Evolutionary conservation across 2,113 vertebrate species (phyloP), one percentile per base, ranked within the genome.

Genomic region (Sinocyclocheilus rhinocerous): DNA sequence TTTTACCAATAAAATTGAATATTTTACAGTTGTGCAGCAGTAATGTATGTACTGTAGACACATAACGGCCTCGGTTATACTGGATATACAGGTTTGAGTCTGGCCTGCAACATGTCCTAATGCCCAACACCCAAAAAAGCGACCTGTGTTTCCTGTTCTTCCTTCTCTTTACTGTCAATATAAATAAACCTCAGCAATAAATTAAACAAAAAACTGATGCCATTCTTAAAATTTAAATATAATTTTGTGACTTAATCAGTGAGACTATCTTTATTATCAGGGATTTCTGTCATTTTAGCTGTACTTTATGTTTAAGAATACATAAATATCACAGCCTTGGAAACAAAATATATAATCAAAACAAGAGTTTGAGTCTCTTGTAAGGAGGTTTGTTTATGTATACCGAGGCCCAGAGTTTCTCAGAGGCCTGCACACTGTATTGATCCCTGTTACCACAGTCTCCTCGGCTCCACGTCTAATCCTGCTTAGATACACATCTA

Each of bases 381-480:
- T 55, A 77, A 33, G 29, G 33, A 55, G 50, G 48, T 69, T 84
- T 76, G 36, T 65, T 76, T 76, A 36, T 76, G 20, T 63, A 39
- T 45, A n/a, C n/a, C 18, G 24, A 81, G 65, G 26, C 67, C 65
- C 45, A n/a, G 48, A 22, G 6, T 67, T 67, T 26, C n/a, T 81
- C 22, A 81, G 42, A 36, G 33, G 84, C 24, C 39, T 85, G 52
- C 48, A 9, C 52, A 13, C 67, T 84, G 8, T 84, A 57, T 48
- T 78, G 76, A 78, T 55, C 84, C 42, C 29, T 42, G 76, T 83
- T 67, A 18, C 20, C 63, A 29, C 84, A 63, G 87, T 72, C 57
- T 83, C 13, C 67, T 48, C 67, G 45, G 26, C 80, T 69, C 81
- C 61, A 75, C 26, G n/a, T 86, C 78, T 87, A 85, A 61, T 42